A percentile compares a stretch with the other conserved stretches of the same genome.
phyloP scores from a whole-genome alignment of 2,113 vertebrate species.

The Etia nguti region DNA sequence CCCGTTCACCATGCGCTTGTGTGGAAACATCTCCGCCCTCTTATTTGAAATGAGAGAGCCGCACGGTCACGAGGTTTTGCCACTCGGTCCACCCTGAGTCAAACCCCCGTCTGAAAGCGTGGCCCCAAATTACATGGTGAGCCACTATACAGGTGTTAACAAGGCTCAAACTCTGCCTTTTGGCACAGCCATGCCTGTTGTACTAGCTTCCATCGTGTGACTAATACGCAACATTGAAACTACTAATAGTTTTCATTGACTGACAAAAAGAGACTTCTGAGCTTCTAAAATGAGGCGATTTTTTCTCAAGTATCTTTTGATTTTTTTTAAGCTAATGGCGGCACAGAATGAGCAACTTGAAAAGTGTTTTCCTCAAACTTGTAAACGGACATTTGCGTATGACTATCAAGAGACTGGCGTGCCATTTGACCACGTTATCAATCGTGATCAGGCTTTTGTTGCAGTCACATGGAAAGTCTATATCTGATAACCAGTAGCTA shows the following conservation, averaged over 20 bases:
- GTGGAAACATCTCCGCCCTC: not conserved
- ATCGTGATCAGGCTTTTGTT: not conserved
- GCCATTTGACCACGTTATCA: not conserved
- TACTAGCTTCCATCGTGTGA: not conserved
- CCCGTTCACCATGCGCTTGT: too few species aligned
- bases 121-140: constrained; percentile 16
- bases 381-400: not conserved
- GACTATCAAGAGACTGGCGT: not conserved
- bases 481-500: not conserved
- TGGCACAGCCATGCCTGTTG: not conserved
- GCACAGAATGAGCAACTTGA: not conserved
- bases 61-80: not conserved
- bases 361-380: not conserved
- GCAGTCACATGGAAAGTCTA: not conserved
- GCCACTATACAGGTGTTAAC: constrained; percentile 6
- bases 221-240: not conserved
- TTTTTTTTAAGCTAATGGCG: not conserved
- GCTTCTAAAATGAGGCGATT: not conserved
- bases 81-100: not conserved
- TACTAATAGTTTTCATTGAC: not conserved
- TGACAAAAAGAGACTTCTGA: not conserved
- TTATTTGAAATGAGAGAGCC: constrained; percentile 12
- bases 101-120: constrained; percentile 11
- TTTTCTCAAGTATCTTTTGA: not conserved
- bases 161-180: not conserved